Percentiles rank a stretch among this genome's conserved stretches.
phyloP scores from a whole-genome alignment of 2,113 vertebrate genomes.

The Pholis gunnellus region DNA sequence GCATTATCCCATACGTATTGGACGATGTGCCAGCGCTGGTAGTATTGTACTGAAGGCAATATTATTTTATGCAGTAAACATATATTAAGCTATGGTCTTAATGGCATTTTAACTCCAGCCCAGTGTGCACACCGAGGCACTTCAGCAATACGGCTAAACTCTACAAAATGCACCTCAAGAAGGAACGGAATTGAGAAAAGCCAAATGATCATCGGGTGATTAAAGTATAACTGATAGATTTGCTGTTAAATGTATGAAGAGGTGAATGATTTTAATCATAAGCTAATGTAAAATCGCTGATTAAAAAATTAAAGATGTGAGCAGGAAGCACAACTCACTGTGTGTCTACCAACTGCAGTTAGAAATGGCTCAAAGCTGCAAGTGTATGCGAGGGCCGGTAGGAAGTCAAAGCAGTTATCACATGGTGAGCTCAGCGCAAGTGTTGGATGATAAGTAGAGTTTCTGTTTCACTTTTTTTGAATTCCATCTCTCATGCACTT shows the following conservation, averaged over 20 bases:
- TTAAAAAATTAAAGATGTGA: background rate
- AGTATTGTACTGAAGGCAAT: background rate
- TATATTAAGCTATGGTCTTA: background rate
- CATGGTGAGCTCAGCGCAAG: background rate
- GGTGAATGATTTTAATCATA: background rate
- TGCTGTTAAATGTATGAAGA: background rate
- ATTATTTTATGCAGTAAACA: background rate
- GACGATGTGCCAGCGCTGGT: background rate
- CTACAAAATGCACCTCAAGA: background rate
- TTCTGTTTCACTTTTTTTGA: background rate
- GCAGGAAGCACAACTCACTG: background rate
- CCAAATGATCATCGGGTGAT: background rate
- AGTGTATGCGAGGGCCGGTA: background rate
- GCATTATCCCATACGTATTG: background rate
- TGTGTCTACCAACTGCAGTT: background rate
- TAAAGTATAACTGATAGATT: background rate
- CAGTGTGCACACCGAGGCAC: background rate
- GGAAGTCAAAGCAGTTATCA: background rate
- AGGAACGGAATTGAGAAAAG: background rate
- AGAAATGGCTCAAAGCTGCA: background rate
- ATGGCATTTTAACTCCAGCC: background rate
- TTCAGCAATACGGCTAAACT: background rate
- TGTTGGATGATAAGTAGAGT: slow-evolving; percentile 1
- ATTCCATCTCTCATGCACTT: slow-evolving; percentile 14
- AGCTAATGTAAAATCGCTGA: background rate